Evolutionary conservation across 2,113 vertebrate species (phyloP).

Genomic region (Tragelaphus buxtoni): DNA sequence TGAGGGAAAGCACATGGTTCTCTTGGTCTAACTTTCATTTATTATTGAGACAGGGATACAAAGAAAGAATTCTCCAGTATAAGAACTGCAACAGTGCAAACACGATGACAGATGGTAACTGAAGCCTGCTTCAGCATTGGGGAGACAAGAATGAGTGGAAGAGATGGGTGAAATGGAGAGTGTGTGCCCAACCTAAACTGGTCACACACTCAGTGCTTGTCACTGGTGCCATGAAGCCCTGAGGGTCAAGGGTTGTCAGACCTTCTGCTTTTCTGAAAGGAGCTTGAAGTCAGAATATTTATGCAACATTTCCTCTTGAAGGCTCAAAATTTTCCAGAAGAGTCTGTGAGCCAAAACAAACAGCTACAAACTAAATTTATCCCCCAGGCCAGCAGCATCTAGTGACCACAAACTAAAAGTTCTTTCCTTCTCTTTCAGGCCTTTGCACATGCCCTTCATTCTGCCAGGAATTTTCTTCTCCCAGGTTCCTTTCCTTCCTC

Average conservation of each 20-base stretch:
- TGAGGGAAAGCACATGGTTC: neutral
- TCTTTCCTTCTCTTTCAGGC: neutral
- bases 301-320: neutral
- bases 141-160: neutral
- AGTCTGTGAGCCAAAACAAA: slow-evolving; percentile 11
- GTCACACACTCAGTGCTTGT: neutral
- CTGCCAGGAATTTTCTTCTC: neutral
- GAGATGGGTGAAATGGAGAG: neutral
- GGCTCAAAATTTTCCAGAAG: neutral
- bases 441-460: neutral
- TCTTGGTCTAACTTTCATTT: neutral
- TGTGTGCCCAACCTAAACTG: neutral
- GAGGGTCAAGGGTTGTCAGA: neutral
- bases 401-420: neutral
- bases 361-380: neutral
- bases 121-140: neutral
- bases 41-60: neutral
- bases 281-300: neutral
- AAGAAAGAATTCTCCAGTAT: neutral
- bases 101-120: neutral
- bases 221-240: neutral
- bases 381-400: neutral
- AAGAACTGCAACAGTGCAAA: neutral
- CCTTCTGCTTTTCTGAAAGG: neutral
- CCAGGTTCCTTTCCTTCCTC: neutral